Evolutionary conservation across 1,140 invertebrate genomes (phyloP), one percentile per base, ranked within the genome.

Genomic region (Tetragonula clypearis): DNA sequence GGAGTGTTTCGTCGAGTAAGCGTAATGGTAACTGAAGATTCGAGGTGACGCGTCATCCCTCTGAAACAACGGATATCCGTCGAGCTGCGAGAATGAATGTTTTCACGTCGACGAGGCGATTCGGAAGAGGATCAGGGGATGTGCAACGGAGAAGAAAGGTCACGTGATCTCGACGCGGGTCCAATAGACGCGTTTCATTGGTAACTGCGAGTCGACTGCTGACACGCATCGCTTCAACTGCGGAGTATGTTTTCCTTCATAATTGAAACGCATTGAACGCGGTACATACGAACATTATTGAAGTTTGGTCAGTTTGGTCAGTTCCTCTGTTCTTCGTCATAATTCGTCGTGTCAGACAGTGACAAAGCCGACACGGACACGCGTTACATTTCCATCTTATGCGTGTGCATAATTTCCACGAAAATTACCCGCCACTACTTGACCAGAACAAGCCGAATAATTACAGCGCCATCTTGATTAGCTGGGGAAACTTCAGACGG

Each of bases 161-260:
- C 74, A 26, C 74, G 82, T 71, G 75, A 19, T 26, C 21, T 9
- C 60, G 49, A 49, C 49, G 53, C 30, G 62, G 30, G 68, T 65
- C 62, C 81, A 58, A 77, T 82, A 82, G 62, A 82, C 60, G 26
- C 30, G 60, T 23, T 82, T 76, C 65, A 82, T 74, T 53, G 58
- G 80, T 66, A 49, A 75, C 73, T 26, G 49, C 49, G 58, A 65
- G 35, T 78, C 55, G 49, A 58, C 81, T 53, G 53, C 41, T 56
- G 58, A 65, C 58, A 23, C 23, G 21, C 17, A 3, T 21, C 56
- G 80, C 41, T 56, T 74, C 55, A n/a, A 58, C 35, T 35, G 30
- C 55, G 60, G 6, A 6, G 74, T 78, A 26, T 65, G 75, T 84
- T 84, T 53, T 58, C 30, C 30, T 14, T 35, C 55, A 23, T 69